Conservation (phyloP, 2,888 invertebrate species). For the Clepsis dumicolana region DNA sequence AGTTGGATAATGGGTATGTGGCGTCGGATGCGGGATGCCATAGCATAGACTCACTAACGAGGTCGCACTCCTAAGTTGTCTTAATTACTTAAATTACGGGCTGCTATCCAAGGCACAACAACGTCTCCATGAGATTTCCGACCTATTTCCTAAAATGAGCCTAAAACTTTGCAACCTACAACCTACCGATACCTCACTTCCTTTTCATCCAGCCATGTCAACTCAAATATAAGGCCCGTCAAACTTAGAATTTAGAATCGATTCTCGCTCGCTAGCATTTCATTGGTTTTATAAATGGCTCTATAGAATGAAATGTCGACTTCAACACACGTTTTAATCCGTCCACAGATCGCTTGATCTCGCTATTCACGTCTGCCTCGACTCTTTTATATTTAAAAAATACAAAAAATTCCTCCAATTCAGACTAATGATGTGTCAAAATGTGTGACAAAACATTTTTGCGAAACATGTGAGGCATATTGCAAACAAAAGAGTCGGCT, state of each 20-base stretch:
- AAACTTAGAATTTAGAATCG: too few relatives aligned
- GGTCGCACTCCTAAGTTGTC: background rate
- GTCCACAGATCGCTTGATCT: background rate
- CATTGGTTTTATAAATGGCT: background rate
- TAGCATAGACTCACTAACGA: background rate
- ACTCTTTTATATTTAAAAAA: conserved; percentile 5
- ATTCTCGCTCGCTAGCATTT: too few relatives aligned
- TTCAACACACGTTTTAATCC: too few relatives aligned
- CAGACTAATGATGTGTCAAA: conserved; percentile 32
- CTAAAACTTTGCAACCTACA: background rate
- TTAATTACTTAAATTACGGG: background rate
- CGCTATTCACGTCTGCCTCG: background rate
- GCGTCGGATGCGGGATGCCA: background rate
- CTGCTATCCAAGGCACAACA: background rate
- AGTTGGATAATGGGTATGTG: too few relatives aligned
- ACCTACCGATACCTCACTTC: background rate
- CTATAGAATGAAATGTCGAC: too few relatives aligned
- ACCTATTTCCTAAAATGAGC: background rate
- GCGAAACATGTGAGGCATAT: conserved; percentile 18
- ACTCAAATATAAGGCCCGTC: too few relatives aligned
- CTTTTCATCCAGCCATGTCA: background rate
- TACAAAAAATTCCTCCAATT: background rate
- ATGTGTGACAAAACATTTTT: conserved; percentile 13
- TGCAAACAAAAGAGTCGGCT: conserved; percentile 18
- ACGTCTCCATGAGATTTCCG: background rate